Conservation (phyloP, 2,113 vertebrate species). For the Pitta sordida region DNA sequence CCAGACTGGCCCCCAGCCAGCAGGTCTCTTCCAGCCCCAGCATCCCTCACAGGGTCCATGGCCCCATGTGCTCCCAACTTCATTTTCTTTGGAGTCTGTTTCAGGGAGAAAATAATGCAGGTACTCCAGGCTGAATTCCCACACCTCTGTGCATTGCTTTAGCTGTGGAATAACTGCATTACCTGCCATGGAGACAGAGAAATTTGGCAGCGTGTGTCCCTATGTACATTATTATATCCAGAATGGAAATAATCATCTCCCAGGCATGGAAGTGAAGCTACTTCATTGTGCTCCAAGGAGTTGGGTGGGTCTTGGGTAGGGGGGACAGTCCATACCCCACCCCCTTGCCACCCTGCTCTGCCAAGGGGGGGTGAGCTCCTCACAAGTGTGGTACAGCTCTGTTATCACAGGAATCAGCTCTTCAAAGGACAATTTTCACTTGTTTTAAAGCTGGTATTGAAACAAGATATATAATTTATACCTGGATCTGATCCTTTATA, state of each 20-base stretch:
- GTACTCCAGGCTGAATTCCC: background rate
- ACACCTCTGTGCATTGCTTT: rapidly evolving
- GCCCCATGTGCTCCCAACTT: too few species aligned
- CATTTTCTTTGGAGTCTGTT: too few species aligned
- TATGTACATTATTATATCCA: background rate
- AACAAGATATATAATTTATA: background rate
- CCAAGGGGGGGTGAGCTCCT: background rate
- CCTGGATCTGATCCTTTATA: background rate
- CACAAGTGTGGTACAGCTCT: background rate
- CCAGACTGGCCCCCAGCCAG: background rate
- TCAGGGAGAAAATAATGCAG: background rate
- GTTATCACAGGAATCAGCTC: background rate
- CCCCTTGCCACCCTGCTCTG: background rate
- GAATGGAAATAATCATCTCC: background rate
- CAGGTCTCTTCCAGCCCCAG: background rate
- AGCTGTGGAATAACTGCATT: background rate
- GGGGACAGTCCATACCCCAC: background rate
- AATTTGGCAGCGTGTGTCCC: background rate
- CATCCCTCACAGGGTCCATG: too few species aligned
- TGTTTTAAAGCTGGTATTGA: background rate
- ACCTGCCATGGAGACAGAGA: background rate
- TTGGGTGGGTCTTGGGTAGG: background rate
- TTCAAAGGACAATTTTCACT: background rate
- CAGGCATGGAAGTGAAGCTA: background rate
- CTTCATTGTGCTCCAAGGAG: background rate